Evolutionary conservation across 2,113 vertebrate species (phyloP).

Genomic region (Saccopteryx bilineata): DNA sequence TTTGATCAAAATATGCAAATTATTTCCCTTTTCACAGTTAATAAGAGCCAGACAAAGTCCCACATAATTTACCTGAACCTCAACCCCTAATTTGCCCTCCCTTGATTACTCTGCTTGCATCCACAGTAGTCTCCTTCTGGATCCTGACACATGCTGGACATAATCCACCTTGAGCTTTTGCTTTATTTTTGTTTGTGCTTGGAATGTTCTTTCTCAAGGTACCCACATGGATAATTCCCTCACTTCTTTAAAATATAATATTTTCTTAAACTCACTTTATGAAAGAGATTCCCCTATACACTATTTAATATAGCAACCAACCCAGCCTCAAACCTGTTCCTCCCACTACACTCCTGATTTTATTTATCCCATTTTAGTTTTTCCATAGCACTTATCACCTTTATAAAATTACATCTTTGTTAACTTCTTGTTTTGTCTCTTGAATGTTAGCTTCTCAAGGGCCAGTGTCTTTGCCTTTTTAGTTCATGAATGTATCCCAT

Average conservation of each 20-base stretch:
- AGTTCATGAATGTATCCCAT: neutral
- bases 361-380: neutral
- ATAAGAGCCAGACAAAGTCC: neutral
- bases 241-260: neutral
- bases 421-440: neutral
- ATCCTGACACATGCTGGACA: neutral
- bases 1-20: neutral
- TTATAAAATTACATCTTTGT: neutral
- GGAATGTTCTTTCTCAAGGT: neutral
- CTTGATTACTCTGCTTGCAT: neutral
- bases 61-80: neutral
- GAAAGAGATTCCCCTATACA: neutral
- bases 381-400: neutral
- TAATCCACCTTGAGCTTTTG: neutral
- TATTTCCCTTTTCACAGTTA: neutral
- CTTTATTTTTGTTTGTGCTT: neutral
- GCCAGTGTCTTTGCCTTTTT: neutral
- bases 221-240: neutral
- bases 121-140: neutral
- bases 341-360: neutral
- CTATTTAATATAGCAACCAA: neutral
- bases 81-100: no score
- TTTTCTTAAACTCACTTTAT: conserved; percentile 30
- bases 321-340: neutral
- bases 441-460: neutral